phyloP scores from a whole-genome alignment of 1,140 invertebrate species.

The Orius insidiosus region DNA sequence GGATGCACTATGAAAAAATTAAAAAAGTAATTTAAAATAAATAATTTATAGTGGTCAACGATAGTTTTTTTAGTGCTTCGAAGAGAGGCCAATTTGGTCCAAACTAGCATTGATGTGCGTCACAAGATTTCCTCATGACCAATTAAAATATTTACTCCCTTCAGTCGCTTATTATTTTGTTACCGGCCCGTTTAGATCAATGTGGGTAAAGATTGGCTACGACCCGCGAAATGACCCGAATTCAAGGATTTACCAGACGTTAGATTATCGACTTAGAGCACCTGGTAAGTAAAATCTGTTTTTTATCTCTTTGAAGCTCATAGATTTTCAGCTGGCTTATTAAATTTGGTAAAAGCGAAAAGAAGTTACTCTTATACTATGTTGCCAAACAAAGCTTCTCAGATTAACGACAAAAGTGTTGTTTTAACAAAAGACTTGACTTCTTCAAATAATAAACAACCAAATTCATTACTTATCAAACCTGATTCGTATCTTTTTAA shows the following conservation, averaged over 20 bases:
- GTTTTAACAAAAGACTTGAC: conserved; percentile 24
- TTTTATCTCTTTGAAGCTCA: conserved; percentile 6
- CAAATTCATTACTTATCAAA: conserved; percentile 21
- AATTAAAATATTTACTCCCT: conserved; percentile 64
- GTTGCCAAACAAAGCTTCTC: conserved; percentile 32
- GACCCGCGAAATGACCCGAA: conserved; percentile 65
- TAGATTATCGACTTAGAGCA: conserved; percentile 66
- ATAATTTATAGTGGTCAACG: neutral
- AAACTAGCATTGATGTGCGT: conserved; percentile 49
- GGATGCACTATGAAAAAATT: conserved; percentile 29
- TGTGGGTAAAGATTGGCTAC: conserved; percentile 73
- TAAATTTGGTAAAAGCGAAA: conserved; percentile 35
- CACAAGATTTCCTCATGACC: conserved; percentile 39
- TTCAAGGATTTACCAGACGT: conserved; percentile 63
- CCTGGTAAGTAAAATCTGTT: conserved; percentile 29
- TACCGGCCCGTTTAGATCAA: conserved; percentile 72
- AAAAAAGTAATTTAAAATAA: conserved; percentile 24
- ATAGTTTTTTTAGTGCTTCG: conserved; percentile 35
- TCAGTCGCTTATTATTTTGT: conserved; percentile 65
- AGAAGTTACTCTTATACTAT: conserved; percentile 33
- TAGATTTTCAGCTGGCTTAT: conserved; percentile 30
- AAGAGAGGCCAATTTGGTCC: conserved; percentile 71
- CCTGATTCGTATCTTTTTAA: conserved; percentile 35
- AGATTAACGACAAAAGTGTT: conserved; percentile 27
- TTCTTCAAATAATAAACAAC: conserved; percentile 1